Evolutionary conservation across 53 echinoderm and acorn worm genomes (phyloP).

Genomic region (Crossaster papposus): DNA sequence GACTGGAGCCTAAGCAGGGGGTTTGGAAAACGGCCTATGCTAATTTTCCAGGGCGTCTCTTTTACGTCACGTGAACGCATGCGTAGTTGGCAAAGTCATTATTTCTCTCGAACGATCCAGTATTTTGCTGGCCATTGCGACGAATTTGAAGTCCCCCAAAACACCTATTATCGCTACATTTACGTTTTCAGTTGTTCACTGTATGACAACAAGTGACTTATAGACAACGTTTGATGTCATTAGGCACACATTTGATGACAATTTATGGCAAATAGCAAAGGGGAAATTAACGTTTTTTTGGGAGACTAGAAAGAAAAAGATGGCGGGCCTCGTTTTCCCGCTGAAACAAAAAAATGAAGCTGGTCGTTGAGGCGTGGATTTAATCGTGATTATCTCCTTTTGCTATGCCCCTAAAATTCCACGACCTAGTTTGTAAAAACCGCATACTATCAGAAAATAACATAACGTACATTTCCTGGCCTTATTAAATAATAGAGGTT

Average conservation of each 20-base stretch:
- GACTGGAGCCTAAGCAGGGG: no score
- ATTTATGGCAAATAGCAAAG: slow-evolving; percentile 1
- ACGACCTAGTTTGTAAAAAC: not conserved
- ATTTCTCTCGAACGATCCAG: not conserved
- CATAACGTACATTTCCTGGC: not conserved
- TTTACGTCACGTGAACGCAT: slow-evolving; percentile 40
- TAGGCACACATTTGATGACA: slow-evolving; percentile 36
- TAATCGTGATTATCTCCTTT: not conserved
- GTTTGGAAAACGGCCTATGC: not conserved
- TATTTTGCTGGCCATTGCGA: not conserved
- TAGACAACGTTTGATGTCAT: slow-evolving; percentile 16
- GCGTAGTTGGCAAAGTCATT: not conserved
- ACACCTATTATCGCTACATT: slow-evolving; percentile 22
- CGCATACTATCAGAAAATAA: not conserved
- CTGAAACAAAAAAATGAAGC: not conserved
- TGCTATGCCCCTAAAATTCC: not conserved
- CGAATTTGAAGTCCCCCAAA: slow-evolving; percentile 21
- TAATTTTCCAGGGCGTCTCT: slow-evolving; percentile 50
- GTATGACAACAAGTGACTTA: slow-evolving; percentile 20
- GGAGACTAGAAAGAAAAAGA: slow-evolving; percentile 14
- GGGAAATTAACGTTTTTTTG: slow-evolving; percentile 13
- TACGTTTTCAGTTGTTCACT: slow-evolving; percentile 13
- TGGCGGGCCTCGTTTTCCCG: slow-evolving; percentile 50
- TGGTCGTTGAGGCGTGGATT: not conserved
- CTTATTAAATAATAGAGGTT: not conserved